Evolutionary conservation across 2,113 vertebrate genomes (phyloP).

Genomic region (Equus przewalskii): DNA sequence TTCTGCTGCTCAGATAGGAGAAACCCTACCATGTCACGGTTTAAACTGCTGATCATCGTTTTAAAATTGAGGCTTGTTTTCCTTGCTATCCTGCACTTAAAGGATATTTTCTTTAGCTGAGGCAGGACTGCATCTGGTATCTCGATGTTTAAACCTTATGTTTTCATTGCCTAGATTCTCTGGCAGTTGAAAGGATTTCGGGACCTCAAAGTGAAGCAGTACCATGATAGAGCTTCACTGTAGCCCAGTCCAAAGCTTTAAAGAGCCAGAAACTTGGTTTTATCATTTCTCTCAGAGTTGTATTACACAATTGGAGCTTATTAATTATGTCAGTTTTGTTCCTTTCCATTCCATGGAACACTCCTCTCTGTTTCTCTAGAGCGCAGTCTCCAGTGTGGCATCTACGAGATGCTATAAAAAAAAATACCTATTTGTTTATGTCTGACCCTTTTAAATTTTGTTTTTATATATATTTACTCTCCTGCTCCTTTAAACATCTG

Average conservation of each 20-base stretch:
- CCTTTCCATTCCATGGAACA: background rate
- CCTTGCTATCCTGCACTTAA: background rate
- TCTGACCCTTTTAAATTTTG: background rate
- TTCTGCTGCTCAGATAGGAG: background rate
- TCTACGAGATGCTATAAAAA: background rate
- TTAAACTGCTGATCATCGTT: background rate
- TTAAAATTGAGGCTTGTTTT: background rate
- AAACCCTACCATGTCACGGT: conserved; percentile 19
- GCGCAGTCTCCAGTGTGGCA: background rate
- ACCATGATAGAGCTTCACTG: background rate
- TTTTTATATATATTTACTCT: background rate
- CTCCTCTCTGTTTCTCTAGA: background rate
- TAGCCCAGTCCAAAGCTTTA: background rate
- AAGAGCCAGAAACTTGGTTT: conserved; percentile 25
- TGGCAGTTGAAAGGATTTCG: background rate
- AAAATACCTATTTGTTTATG: background rate
- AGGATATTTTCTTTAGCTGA: background rate
- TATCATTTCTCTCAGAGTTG: background rate
- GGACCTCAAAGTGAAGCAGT: background rate
- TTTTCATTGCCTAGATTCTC: background rate
- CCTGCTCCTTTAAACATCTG: background rate
- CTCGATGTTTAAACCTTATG: background rate
- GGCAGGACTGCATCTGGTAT: background rate
- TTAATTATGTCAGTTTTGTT: background rate
- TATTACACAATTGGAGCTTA: background rate